These are phyloP conservation scores for Empis livida DNA, from an alignment of 2,888 invertebrate species.

Conservation along the genomic window DNA sequence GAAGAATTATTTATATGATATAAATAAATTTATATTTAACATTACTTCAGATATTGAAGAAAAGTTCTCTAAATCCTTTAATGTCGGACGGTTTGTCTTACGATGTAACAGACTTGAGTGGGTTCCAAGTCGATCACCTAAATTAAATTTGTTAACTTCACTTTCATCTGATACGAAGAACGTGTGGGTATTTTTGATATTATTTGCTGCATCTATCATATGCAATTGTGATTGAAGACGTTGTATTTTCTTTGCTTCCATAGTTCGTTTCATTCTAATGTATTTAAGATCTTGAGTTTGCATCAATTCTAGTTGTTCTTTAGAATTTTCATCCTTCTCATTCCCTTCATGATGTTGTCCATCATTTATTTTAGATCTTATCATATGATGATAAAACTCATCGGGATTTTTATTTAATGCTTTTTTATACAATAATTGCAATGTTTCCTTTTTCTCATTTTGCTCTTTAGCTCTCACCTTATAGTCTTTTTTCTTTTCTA, in stretches of 20 bases:
- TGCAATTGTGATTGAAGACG: slow-evolving; percentile 65
- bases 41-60: slow-evolving; percentile 46
- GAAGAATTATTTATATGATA: neutral
- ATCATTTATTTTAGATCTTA: slow-evolving; percentile 61
- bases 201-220: slow-evolving; percentile 59
- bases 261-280: slow-evolving; percentile 68
- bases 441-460: slow-evolving; percentile 66
- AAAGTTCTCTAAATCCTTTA: slow-evolving; percentile 45
- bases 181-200: slow-evolving; percentile 59
- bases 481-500: slow-evolving; percentile 87
- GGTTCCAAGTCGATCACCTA: slow-evolving; percentile 59
- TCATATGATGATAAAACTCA: slow-evolving; percentile 98
- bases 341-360: slow-evolving; percentile 53
- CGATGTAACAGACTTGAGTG: slow-evolving; percentile 57
- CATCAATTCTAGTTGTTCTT: slow-evolving; percentile 79
- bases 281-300: slow-evolving; percentile 86
- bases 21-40: slow-evolving; percentile 1
- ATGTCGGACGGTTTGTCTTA: slow-evolving; percentile 53
- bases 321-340: slow-evolving; percentile 60
- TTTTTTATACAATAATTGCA: slow-evolving; percentile 68
- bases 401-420: slow-evolving; percentile 92
- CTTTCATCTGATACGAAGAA: slow-evolving; percentile 61
- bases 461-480: slow-evolving; percentile 62
- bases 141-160: slow-evolving; percentile 49
- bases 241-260: slow-evolving; percentile 58